Conservation (phyloP, 2,888 invertebrate genomes). For the Archips crataeganus region DNA sequence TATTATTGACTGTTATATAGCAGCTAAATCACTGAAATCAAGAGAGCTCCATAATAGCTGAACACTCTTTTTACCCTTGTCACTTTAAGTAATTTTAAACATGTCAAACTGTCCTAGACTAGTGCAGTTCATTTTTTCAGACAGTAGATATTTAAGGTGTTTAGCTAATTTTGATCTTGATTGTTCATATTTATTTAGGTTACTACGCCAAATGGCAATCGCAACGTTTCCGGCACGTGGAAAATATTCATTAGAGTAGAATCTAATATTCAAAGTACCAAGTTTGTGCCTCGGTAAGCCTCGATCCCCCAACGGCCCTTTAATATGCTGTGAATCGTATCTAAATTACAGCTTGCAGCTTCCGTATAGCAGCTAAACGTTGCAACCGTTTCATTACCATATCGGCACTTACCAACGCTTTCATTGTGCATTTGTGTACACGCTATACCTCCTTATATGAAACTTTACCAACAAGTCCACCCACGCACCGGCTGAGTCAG, state of each 20-base stretch:
- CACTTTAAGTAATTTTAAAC: no score
- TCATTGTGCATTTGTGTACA: constrained; percentile 50
- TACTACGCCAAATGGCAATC: neutral
- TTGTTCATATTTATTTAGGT: neutral
- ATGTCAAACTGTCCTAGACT: no score
- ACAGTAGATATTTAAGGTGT: no score
- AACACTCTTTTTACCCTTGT: no score
- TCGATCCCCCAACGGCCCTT: neutral
- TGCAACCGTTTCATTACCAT: constrained; percentile 56
- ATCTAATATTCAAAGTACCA: constrained; percentile 25
- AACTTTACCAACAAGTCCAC: constrained; percentile 52
- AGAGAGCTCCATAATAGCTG: neutral
- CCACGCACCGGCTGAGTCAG: constrained; percentile 63
- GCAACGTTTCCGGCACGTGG: neutral
- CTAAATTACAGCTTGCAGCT: constrained; percentile 48
- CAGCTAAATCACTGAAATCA: neutral
- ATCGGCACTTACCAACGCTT: constrained; percentile 48
- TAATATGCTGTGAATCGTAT: constrained; percentile 36
- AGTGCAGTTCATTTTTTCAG: no score
- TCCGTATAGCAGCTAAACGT: constrained; percentile 46
- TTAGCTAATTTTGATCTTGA: neutral
- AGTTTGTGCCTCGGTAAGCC: neutral
- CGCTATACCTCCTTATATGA: constrained; percentile 47
- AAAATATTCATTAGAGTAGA: neutral
- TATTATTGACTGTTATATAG: neutral